phyloP scores from a whole-genome alignment of 2,888 invertebrate genomes.

The Trachelus tabidus region DNA sequence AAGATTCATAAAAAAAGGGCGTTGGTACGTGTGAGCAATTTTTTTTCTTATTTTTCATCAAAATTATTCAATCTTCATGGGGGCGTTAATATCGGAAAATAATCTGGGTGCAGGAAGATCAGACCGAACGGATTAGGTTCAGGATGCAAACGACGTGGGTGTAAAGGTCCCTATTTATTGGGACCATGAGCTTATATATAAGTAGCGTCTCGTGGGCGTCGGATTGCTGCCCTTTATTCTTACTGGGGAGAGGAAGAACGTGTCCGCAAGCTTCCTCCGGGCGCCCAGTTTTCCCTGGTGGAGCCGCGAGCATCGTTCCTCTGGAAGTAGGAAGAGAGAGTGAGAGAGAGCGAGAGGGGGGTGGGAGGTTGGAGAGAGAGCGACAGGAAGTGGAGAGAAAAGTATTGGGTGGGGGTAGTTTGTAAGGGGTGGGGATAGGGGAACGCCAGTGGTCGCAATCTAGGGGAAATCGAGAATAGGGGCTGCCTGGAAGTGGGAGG shows the following conservation, averaged over 20 bases:
- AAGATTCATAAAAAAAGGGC: too few species aligned
- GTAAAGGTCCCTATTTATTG: neutral
- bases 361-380: neutral
- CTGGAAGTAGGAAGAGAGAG: slow-evolving; percentile 13
- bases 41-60: too few species aligned
- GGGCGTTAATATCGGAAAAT: too few species aligned
- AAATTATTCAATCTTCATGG: too few species aligned
- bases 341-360: slow-evolving; percentile 6
- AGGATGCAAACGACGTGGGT: neutral
- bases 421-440: slow-evolving; percentile 18
- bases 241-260: neutral
- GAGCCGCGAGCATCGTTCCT: too few species aligned
- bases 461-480: too few species aligned
- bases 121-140: too few species aligned
- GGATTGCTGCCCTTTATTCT: slow-evolving; percentile 3
- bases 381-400: slow-evolving; percentile 22
- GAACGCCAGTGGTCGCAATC: too few species aligned
- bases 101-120: too few species aligned
- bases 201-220: slow-evolving; percentile 4
- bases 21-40: too few species aligned
- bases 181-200: neutral
- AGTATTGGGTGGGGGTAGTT: slow-evolving; percentile 37
- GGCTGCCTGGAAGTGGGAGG: too few species aligned
- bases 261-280: slow-evolving; percentile 1
- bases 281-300: neutral